Conservation (phyloP, 92 coral and sea anemone species). For the Palythoa caribaeorum region DNA sequence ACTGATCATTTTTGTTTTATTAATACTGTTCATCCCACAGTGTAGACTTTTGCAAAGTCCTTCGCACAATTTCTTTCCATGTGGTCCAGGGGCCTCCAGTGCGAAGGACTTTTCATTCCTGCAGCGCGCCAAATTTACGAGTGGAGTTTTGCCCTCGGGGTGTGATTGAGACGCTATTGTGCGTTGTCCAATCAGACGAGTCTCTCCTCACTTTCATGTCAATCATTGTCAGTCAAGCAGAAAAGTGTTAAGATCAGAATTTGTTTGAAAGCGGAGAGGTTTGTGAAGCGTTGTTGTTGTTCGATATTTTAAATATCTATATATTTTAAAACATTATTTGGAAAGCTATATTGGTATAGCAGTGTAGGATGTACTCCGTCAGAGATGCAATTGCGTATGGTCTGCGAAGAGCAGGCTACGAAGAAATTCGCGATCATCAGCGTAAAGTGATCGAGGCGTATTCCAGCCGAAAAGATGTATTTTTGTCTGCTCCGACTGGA, state of each 20-base stretch:
- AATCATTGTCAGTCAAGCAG: neutral
- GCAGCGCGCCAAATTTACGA: slow-evolving; percentile 10
- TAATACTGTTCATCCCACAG: no score
- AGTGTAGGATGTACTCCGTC: neutral
- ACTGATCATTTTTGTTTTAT: no score
- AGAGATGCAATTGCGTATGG: slow-evolving; percentile 32
- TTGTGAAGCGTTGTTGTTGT: neutral
- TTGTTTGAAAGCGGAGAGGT: neutral
- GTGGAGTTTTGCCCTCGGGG: neutral
- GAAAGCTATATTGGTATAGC: neutral
- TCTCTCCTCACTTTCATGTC: neutral
- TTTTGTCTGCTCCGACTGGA: slow-evolving; percentile 44
- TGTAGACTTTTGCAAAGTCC: slow-evolving; percentile 9
- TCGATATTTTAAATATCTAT: neutral
- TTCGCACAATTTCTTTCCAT: neutral
- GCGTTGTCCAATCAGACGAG: slow-evolving; percentile 2
- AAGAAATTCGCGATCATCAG: slow-evolving; percentile 37
- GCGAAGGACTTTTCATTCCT: slow-evolving; percentile 7
- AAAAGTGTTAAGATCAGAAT: neutral
- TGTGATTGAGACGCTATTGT: neutral
- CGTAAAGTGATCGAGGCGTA: slow-evolving; percentile 27
- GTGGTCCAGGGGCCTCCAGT: neutral
- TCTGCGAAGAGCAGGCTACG: neutral
- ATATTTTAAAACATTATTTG: neutral
- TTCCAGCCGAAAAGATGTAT: slow-evolving; percentile 7